phyloP scores from a whole-genome alignment of 2,113 vertebrate genomes.

The Sylvilagus bachmani region DNA sequence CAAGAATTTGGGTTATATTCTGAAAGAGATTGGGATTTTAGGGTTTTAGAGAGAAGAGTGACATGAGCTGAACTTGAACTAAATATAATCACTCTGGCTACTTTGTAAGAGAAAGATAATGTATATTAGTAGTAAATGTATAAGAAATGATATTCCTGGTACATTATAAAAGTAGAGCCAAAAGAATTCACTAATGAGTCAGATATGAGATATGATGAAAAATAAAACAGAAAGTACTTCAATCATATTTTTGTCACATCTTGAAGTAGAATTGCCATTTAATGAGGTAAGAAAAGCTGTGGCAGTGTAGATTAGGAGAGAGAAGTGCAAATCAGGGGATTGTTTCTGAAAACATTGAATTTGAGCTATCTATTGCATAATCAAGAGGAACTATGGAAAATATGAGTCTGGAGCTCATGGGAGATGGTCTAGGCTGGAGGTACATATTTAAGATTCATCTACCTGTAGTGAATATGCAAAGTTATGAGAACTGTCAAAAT shows the following conservation, averaged over 20 bases:
- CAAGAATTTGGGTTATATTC: slow-evolving; percentile 25
- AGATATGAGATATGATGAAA: neutral
- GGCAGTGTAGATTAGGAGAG: neutral
- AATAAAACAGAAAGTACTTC: neutral
- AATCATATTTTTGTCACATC: neutral
- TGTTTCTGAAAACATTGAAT: neutral
- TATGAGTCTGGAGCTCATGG: neutral
- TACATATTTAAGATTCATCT: neutral
- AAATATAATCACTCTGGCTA: neutral
- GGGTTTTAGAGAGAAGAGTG: neutral
- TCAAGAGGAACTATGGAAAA: neutral
- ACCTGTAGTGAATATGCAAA: neutral
- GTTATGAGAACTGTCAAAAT: neutral
- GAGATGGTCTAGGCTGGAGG: neutral
- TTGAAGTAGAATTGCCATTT: neutral
- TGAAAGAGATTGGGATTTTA: neutral
- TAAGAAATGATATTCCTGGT: neutral
- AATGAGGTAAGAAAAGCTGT: neutral
- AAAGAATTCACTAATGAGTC: neutral
- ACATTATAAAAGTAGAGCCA: neutral
- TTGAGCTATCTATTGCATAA: neutral
- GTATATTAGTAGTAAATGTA: neutral
- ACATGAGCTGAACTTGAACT: neutral
- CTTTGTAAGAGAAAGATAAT: neutral
- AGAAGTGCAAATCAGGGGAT: neutral